Evolutionary conservation across 1,140 invertebrate species (phyloP), one percentile per base, ranked within the genome.

Genomic region (Lycorma delicatula): DNA sequence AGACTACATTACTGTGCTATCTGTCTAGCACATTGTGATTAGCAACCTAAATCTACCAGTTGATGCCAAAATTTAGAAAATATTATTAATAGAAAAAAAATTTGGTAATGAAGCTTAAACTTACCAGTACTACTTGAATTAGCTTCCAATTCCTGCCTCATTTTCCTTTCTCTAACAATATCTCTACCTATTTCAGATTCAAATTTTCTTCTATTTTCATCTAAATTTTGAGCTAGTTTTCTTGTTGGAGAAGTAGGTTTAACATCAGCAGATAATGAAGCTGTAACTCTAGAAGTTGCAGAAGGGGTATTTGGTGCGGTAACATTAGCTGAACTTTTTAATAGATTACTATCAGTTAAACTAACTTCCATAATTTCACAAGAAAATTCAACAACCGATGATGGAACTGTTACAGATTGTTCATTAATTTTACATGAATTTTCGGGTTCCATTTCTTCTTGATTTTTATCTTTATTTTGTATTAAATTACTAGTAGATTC

Each of bases 101-200:
- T n/a, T n/a, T n/a, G n/a, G n/a, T n/a, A n/a, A n/a, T n/a, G n/a
- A n/a, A n/a, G n/a, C n/a, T n/a, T n/a, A 28, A 18, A 28, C 34
- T 54, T 26, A 60, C 60, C 57, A 23, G 56, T 58, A 27, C 55
- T 59, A 54, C 62, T 63, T n/a, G 48, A 59, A 34, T 63, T 63
- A n/a, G 60, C 68, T 18, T 78, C 76, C 36, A 79, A 58, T 59
- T 80, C 78, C 25, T 75, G 70, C 11, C 70, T 71, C 69, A 78
- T 75, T 57, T 75, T 75, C 3, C 74, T 61, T 44, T 79, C 78
- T 5, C 74, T 64, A 0, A 78, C 69, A 25, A 77, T 74, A 54
- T 79, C 76, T n/a, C 76, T 58, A 1, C 75, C 76, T 16, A 78
- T 78, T 64, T 79, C 78, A 1, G 76, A 77, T 51, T 80, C 78